Percentiles rank a stretch among this genome's conserved stretches.
These are phyloP conservation scores for Laterallus jamaicensis DNA, from an alignment of 2,113 vertebrate species.

Conservation along the genomic window DNA sequence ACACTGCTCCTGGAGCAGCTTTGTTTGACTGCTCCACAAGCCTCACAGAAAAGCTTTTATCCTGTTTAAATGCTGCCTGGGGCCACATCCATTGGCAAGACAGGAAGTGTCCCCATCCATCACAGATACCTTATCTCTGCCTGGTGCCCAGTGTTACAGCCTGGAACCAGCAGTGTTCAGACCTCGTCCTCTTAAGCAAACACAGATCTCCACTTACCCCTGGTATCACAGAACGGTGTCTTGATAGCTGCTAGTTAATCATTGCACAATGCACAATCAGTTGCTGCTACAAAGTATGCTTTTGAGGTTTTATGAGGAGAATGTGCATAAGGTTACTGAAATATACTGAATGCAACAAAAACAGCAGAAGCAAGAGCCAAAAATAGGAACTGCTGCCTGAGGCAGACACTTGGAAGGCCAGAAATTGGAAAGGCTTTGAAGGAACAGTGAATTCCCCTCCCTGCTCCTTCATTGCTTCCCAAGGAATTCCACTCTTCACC, in stretches of 20 bases:
- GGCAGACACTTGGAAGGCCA: neutral
- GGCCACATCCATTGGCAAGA: neutral
- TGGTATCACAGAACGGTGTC: neutral
- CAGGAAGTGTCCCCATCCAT: neutral
- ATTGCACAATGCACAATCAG: neutral
- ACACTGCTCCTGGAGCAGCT: neutral
- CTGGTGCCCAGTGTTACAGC: neutral
- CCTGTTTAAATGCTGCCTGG: neutral
- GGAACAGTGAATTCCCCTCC: neutral
- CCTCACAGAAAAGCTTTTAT: neutral
- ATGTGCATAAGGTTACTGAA: neutral
- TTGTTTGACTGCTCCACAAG: neutral
- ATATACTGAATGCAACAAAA: neutral
- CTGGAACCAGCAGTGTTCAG: neutral
- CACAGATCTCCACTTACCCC: neutral
- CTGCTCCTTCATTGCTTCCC: neutral
- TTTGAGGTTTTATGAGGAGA: neutral
- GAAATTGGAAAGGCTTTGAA: neutral
- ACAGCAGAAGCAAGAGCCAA: neutral
- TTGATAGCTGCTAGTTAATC: neutral
- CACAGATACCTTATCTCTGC: slow-evolving; percentile 1
- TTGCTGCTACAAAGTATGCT: neutral
- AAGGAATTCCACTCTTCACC: neutral
- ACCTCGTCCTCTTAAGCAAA: neutral
- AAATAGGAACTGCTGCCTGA: neutral